Conservation (phyloP, 2,797 vertebrate species). For the Otolemur crassicaudatus region DNA sequence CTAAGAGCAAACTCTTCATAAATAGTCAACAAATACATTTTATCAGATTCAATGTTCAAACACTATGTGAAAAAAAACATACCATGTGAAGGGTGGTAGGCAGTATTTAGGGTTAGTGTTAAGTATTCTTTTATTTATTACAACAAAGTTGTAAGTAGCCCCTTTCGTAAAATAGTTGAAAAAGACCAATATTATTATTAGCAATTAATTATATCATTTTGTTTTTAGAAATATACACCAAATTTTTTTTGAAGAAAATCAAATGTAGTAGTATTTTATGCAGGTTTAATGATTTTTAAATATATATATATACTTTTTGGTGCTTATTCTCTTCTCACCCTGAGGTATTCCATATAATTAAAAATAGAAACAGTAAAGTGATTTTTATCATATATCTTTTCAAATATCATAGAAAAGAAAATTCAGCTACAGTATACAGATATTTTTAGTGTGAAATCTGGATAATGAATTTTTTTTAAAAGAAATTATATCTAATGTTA, state of each 20-base stretch:
- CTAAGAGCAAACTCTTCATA: not conserved
- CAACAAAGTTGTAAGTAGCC: not conserved
- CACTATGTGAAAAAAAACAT: not conserved
- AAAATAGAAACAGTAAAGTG: conserved; percentile 45
- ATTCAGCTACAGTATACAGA: not conserved
- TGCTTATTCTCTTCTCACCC: not conserved
- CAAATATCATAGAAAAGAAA: conserved; percentile 5
- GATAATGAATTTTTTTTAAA: not conserved
- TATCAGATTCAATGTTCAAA: not conserved
- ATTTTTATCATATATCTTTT: not conserved
- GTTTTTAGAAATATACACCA: not conserved
- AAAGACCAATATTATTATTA: not conserved
- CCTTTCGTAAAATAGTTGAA: not conserved
- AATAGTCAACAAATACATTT: not conserved
- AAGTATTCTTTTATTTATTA: not conserved
- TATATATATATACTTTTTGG: not conserved
- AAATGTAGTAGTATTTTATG: not conserved
- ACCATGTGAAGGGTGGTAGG: not conserved
- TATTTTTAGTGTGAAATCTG: conserved; percentile 35
- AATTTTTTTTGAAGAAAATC: not conserved
- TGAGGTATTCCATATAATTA: not conserved
- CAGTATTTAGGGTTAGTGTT: not conserved
- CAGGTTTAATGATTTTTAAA: not conserved
- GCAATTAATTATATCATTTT: not conserved
- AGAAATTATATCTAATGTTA: not conserved